Evolutionary conservation across 1,140 invertebrate species (phyloP).

Genomic region (Hycleus phaleratus): DNA sequence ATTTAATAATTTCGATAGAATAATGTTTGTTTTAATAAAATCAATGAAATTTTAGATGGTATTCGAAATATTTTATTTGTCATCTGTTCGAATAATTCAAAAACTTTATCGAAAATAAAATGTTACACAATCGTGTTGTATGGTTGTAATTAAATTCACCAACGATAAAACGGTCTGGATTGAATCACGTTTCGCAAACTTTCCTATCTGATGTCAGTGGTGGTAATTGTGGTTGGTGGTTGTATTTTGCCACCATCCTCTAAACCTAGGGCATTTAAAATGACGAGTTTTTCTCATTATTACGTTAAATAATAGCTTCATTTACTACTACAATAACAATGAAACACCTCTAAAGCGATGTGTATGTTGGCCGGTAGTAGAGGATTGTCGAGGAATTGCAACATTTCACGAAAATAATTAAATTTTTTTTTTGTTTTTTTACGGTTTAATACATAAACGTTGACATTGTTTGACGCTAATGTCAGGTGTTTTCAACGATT

Average conservation of each 20-base stretch:
- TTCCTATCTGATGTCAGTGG: background rate
- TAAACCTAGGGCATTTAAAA: slow-evolving; percentile 1
- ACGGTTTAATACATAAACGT: slow-evolving; percentile 6
- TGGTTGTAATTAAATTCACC: slow-evolving; percentile 4
- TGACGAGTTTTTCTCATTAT: slow-evolving; percentile 15
- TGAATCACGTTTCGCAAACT: slow-evolving; percentile 14
- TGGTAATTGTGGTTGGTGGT: too few relatives aligned
- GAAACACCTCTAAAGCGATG: slow-evolving; percentile 1
- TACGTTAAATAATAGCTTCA: slow-evolving; percentile 14
- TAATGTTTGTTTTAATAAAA: too few relatives aligned
- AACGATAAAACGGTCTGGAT: slow-evolving; percentile 9
- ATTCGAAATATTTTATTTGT: too few relatives aligned
- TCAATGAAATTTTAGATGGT: too few relatives aligned
- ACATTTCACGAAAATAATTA: slow-evolving; percentile 2
- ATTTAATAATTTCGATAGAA: too few relatives aligned
- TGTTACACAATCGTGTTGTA: too few relatives aligned
- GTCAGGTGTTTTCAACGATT: too few relatives aligned
- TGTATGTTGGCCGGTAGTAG: too few relatives aligned
- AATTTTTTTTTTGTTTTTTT: background rate
- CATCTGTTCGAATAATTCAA: too few relatives aligned
- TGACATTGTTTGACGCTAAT: background rate
- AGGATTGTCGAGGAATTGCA: slow-evolving; percentile 2
- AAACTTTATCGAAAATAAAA: too few relatives aligned
- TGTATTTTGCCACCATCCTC: too few relatives aligned
- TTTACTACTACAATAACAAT: slow-evolving; percentile 1